Base-by-base conservation (phyloP, 1,140 invertebrate species). In the Pseudomyrmex dendroicus region DNA sequence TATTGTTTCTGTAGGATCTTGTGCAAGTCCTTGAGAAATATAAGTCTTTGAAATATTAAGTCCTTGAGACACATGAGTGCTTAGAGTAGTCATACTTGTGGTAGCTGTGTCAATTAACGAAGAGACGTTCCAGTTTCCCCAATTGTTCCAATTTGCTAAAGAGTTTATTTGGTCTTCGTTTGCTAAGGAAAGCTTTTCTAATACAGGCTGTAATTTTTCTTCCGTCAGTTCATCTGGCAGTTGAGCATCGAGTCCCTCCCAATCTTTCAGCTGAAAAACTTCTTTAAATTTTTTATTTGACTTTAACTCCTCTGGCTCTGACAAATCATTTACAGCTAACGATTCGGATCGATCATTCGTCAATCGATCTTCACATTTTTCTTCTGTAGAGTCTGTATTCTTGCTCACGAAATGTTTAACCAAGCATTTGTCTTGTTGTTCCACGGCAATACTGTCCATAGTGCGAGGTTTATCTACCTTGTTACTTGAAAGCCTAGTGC, bases 11-110 rank as follows among this genome's bases (percentile, higher is more conserved):
- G 15, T 68, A 17, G 96, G 96, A 90, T 97, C 95, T 25, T 97
- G 97, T 8, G 96, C 13, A 13, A 10, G 96, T 35, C 97, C 97
- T 62, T 35, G 35, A 35, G 35, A 35, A 35, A 98, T 96, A 35
- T 54, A 96, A 95, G 63, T 96, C 96, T 94, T 98, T 97, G 78
- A 98, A 92, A 13, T 98, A 96, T 62, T 95, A 10, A 98, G 91
- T 20, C 97, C 96, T 89, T 97, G 97, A 84, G 96, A 97, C 12
- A 98, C 97, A 91, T 97, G 97, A 86, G 91, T 96, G 0, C 97
- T 97, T 48, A 98, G 94, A 20, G 96, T 96, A 13, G 96, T 96
- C 10, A 98, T 96, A 35, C 97, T 96, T 62, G 95, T 96, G 25
- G 96, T 95, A 3, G 97, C 97, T 17, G 96, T 96, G 80, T 95